Evolutionary conservation across 2,113 vertebrate genomes (phyloP).

Genomic region (Brachypteracias leptosomus): DNA sequence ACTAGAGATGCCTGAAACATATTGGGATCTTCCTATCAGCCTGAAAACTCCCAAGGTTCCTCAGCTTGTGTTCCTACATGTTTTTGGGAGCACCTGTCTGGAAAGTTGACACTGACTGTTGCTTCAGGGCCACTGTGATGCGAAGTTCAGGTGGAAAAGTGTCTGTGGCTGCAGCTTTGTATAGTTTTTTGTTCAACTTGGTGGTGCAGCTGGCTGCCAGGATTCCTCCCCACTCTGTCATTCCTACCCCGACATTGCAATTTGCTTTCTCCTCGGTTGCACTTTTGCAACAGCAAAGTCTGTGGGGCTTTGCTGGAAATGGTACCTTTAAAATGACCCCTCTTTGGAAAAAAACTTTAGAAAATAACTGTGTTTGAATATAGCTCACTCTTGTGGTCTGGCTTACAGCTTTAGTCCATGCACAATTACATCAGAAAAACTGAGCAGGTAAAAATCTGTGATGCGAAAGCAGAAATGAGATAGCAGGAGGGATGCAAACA

Average conservation of each 20-base stretch:
- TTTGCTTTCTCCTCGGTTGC: neutral
- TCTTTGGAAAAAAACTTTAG: neutral
- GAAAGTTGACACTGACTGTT: neutral
- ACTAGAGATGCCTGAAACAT: neutral
- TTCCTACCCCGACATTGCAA: neutral
- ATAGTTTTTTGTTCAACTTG: neutral
- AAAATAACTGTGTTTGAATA: neutral
- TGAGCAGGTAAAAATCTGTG: neutral
- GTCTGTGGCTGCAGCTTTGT: neutral
- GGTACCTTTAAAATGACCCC: neutral
- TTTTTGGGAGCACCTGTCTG: neutral
- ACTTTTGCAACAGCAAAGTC: neutral
- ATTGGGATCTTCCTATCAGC: neutral
- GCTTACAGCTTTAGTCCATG: neutral
- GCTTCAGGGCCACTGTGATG: neutral
- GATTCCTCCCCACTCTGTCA: neutral
- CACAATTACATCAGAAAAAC: neutral
- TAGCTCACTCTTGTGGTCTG: neutral
- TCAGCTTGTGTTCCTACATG: neutral
- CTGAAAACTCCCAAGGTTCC: neutral
- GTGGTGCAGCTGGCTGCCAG: neutral
- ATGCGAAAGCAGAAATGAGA: neutral
- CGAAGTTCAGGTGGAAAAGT: conserved; percentile 2
- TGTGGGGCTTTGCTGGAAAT: neutral
- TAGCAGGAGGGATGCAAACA: neutral